phyloP scores from a whole-genome alignment of 2,113 vertebrate species.

The Typhlomys cinereus region DNA sequence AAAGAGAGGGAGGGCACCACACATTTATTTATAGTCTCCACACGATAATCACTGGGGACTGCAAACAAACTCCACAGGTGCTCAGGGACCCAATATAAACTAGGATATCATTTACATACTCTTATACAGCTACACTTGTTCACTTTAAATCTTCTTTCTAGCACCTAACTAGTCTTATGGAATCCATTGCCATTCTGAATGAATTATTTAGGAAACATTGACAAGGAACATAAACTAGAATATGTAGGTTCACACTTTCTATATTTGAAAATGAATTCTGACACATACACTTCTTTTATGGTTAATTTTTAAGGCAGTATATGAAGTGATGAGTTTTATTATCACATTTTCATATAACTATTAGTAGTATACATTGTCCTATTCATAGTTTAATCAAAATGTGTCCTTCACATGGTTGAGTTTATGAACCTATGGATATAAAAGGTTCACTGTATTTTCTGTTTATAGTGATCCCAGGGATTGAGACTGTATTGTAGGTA shows the following conservation, averaged over 20 bases:
- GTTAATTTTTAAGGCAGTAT: neutral
- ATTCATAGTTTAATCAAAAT: too few relatives aligned
- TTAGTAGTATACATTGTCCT: too few relatives aligned
- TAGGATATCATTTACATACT: neutral
- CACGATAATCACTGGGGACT: neutral
- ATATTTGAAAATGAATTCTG: neutral
- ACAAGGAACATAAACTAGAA: neutral
- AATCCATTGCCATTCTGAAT: neutral
- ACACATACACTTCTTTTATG: neutral
- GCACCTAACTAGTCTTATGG: neutral
- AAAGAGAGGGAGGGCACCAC: neutral
- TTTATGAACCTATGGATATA: neutral
- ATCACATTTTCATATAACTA: neutral
- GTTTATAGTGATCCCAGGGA: neutral
- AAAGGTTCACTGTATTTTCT: neutral
- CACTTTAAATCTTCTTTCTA: neutral
- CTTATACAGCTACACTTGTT: neutral
- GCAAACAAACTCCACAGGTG: neutral
- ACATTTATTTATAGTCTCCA: neutral
- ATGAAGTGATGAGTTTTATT: neutral
- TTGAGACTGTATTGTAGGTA: neutral
- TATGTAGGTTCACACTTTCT: neutral
- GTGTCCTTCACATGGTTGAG: neutral
- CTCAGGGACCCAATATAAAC: neutral
- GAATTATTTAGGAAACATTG: neutral